These are phyloP conservation scores for Drosophila bocki DNA, from an alignment of 1,140 invertebrate species.

Conservation along the genomic window DNA sequence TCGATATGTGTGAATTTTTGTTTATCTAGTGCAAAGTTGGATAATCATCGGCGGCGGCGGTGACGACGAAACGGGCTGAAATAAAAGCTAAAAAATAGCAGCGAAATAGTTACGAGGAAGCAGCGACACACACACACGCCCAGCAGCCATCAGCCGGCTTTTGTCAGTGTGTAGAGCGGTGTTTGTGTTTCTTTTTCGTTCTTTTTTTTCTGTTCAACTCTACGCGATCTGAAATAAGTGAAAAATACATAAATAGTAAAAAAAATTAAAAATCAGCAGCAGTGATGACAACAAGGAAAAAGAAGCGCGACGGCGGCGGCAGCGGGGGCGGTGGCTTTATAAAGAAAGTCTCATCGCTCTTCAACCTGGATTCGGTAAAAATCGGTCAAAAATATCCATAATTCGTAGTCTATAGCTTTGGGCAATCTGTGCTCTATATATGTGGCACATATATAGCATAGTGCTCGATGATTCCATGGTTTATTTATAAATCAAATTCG, in stretches of 20 bases:
- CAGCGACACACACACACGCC: slow-evolving; percentile 16
- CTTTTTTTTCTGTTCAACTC: slow-evolving; percentile 21
- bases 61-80: slow-evolving; percentile 28
- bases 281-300: slow-evolving; percentile 90
- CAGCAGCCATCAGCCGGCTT: slow-evolving; percentile 49
- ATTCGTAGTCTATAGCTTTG: slow-evolving; percentile 28
- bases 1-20: slow-evolving; percentile 46
- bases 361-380: slow-evolving; percentile 93
- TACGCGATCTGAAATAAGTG: slow-evolving; percentile 27
- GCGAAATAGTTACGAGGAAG: slow-evolving; percentile 20
- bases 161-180: slow-evolving; percentile 55
- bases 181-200: slow-evolving; percentile 30
- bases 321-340: slow-evolving; percentile 87
- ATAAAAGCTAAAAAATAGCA: slow-evolving; percentile 42
- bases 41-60: slow-evolving; percentile 25
- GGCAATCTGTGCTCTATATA: slow-evolving; percentile 21
- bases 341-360: slow-evolving; percentile 94
- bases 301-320: slow-evolving; percentile 90
- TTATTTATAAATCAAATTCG: slow-evolving; percentile 79
- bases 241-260: slow-evolving; percentile 20
- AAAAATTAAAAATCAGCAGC: slow-evolving; percentile 1
- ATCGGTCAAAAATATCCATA: slow-evolving; percentile 16
- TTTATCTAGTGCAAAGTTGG: slow-evolving; percentile 53
- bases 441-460: slow-evolving; percentile 10
- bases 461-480: slow-evolving; percentile 81